Evolutionary conservation across 2,888 invertebrate species (phyloP), one percentile per base, ranked within the genome.

Genomic region (Acrocyrtus sp.): DNA sequence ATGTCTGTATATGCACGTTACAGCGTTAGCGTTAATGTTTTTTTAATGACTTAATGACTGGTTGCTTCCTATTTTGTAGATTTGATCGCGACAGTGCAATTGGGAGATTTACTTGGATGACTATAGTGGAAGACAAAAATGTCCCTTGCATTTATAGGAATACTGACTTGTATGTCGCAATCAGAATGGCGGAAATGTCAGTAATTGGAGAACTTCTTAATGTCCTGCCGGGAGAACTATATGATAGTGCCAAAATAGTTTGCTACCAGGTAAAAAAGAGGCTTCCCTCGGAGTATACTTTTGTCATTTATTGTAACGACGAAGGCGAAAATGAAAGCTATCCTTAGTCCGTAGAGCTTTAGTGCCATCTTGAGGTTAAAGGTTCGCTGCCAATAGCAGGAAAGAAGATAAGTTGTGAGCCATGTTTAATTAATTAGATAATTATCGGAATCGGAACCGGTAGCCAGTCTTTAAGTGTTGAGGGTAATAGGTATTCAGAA

Each of bases 111-210:
- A 75, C 79, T 0, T 80, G 79, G 79, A 54, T 54, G 12, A 77
- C 73, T 0, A 47, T 80, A n/a, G 65, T 70, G 3, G 61, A 58
- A 1, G 76, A 83, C 24, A 83, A 85, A 3, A 83, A 84, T 76
- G 81, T 97, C 83, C 97, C 97, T 1, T 96, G 92, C 84, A 93
- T 97, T 78, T 90, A 91, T 83, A 88, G 97, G 21, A 89, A 90
- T 60, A 88, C 90, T 19, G 94, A 94, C 83, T 92, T 92, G 84
- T 96, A 93, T 84, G 94, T 95, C 83, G 93, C 96, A n/a, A 96
- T 97, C 60, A 89, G 95, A 65, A 95, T 97, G 90, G 92, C 96
- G 24, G 97, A 97, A 85, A 89, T 91, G 82, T 96, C 96, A 85
- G 88, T 96, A 53, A 60, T 80, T 51, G 73, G 72, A 21, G 72